A percentile compares a stretch with the other conserved stretches of the same genome.
Conservation (phyloP, 2,888 invertebrate genomes). For the Standfussiana lucernea region DNA sequence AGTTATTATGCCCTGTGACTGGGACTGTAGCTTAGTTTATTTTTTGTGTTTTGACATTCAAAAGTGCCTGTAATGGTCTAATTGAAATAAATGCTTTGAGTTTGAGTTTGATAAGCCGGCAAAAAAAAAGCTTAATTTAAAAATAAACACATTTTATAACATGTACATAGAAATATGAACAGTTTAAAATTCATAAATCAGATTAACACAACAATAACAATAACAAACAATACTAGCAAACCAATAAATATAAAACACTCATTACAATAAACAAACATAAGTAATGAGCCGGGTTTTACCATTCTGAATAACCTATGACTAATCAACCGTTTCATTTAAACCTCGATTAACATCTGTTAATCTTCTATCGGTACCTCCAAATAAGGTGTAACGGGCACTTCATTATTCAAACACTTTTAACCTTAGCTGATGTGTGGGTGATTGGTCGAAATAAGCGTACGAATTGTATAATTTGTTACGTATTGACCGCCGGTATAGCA, state of each 20-base stretch:
- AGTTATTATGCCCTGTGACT: too few species aligned
- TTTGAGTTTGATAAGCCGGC: too few species aligned
- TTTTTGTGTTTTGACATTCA: too few species aligned
- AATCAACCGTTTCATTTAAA: constrained; percentile 29
- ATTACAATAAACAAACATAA: constrained; percentile 2
- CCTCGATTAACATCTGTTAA: constrained; percentile 22
- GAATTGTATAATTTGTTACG: constrained; percentile 50
- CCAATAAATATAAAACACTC: neutral
- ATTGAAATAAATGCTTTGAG: too few species aligned
- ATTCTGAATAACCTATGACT: constrained; percentile 29
- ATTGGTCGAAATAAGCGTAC: constrained; percentile 43
- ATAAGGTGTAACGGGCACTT: constrained; percentile 5
- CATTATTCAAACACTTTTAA: constrained; percentile 32
- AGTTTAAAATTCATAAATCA: constrained; percentile 6
- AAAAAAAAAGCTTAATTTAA: too few species aligned
- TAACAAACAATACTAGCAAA: neutral
- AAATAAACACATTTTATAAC: neutral
- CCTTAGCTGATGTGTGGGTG: constrained; percentile 39
- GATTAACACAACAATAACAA: neutral
- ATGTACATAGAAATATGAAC: too few species aligned
- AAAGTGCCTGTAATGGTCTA: too few species aligned
- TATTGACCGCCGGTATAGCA: constrained; percentile 35
- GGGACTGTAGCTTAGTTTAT: too few species aligned
- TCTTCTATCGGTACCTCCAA: neutral
- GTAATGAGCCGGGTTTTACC: constrained; percentile 7